phyloP scores from a whole-genome alignment of 2,888 invertebrate genomes.

The Branchipolynoe longqiensis region DNA sequence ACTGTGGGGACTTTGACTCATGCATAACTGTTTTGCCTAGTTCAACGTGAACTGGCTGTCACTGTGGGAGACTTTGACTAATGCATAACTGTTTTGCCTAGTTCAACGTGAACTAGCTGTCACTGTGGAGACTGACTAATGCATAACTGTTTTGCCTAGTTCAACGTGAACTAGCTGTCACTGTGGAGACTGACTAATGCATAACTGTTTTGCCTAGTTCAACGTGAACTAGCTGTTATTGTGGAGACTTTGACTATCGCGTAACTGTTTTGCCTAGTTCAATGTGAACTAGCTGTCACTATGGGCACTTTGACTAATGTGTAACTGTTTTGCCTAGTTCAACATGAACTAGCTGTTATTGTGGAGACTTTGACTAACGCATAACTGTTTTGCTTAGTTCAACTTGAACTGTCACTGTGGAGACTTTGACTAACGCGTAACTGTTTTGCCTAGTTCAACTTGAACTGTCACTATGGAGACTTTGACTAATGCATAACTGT shows the following conservation, averaged over 20 bases:
- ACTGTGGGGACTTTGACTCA: neutral
- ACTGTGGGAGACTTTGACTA: too few relatives aligned
- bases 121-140: neutral
- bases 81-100: too few relatives aligned
- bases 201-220: too few relatives aligned
- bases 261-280: constrained; percentile 34
- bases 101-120: too few relatives aligned
- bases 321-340: too few relatives aligned
- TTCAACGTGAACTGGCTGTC: too few relatives aligned
- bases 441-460: constrained; percentile 10
- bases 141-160: constrained; percentile 33
- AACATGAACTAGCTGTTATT: too few relatives aligned
- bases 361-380: neutral
- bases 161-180: neutral
- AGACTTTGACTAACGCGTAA: neutral
- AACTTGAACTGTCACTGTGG: neutral
- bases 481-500: too few relatives aligned
- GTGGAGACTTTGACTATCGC: neutral
- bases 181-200: constrained; percentile 13
- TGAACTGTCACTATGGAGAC: too few relatives aligned
- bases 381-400: constrained; percentile 34
- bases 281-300: neutral
- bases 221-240: too few relatives aligned
- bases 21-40: too few relatives aligned
- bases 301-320: neutral